phyloP scores from a whole-genome alignment of 2,113 vertebrate species.

The Naja naja region DNA sequence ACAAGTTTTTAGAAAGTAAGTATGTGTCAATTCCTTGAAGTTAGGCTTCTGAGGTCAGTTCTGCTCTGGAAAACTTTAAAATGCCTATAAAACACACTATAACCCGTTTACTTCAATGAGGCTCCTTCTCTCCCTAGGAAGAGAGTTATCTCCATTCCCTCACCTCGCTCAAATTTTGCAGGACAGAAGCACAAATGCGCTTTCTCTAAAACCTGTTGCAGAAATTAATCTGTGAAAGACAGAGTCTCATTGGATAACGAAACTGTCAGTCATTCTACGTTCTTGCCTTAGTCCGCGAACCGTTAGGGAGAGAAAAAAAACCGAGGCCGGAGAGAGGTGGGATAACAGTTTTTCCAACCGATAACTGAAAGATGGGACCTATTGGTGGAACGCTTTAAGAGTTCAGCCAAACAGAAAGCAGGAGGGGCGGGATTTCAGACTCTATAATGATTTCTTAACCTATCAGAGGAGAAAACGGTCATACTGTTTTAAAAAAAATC shows the following conservation, averaged over 20 bases:
- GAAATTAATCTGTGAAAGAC: accelerated
- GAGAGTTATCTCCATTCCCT: not conserved
- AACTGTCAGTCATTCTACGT: not conserved
- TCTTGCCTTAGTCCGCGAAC: not conserved
- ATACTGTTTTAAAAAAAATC: not conserved
- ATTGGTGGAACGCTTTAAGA: not conserved
- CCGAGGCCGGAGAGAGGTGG: not conserved
- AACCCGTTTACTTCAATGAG: not conserved
- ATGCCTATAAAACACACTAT: not conserved
- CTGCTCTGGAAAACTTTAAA: not conserved
- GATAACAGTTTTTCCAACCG: not conserved
- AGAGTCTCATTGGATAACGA: not conserved
- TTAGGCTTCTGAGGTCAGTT: too few relatives aligned
- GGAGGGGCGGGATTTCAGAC: not conserved
- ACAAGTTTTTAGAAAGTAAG: not conserved
- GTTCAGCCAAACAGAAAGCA: not conserved
- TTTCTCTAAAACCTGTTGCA: not conserved
- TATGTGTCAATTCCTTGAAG: too few relatives aligned
- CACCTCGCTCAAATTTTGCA: not conserved
- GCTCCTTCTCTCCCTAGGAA: too few relatives aligned
- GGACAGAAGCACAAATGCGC: not conserved
- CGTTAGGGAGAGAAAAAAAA: not conserved
- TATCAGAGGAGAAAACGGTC: not conserved
- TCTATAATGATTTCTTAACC: not conserved
- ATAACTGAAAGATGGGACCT: not conserved